Percentiles rank a stretch among this genome's conserved stretches.
Evolutionary conservation across 2,797 vertebrate genomes (phyloP).

Genomic region (Siniperca obscura): DNA sequence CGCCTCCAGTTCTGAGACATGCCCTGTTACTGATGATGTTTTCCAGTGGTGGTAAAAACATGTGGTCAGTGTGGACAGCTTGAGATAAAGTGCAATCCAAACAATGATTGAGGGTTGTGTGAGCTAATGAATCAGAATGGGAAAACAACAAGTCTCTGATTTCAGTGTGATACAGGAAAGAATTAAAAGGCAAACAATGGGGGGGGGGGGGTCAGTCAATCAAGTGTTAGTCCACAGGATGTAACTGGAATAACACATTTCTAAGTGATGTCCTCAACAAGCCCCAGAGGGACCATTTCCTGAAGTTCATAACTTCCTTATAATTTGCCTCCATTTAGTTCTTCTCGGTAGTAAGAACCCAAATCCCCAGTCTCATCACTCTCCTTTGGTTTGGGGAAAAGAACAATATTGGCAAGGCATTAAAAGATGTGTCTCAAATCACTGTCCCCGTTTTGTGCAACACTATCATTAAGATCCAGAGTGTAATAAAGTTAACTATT

Average conservation of each 20-base stretch:
- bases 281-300: slow-evolving; percentile 81
- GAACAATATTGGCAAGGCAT: slow-evolving; percentile 89
- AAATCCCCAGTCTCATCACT: slow-evolving; percentile 87
- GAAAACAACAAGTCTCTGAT: slow-evolving; percentile 62
- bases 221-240: slow-evolving; percentile 76
- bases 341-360: slow-evolving; percentile 80
- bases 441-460: slow-evolving; percentile 89
- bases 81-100: slow-evolving; percentile 60
- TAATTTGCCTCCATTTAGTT: slow-evolving; percentile 86
- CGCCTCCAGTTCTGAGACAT: slow-evolving; percentile 59
- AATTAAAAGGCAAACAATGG: slow-evolving; percentile 65
- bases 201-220: slow-evolving; percentile 62
- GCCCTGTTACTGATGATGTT: slow-evolving; percentile 64
- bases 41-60: slow-evolving; percentile 65
- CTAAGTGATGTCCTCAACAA: slow-evolving; percentile 79
- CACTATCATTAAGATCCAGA: slow-evolving; percentile 88
- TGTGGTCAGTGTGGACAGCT: slow-evolving; percentile 54
- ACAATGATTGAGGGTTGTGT: slow-evolving; percentile 57
- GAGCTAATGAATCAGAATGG: slow-evolving; percentile 63
- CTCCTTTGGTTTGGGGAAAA: slow-evolving; percentile 85
- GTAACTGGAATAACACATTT: slow-evolving; percentile 79
- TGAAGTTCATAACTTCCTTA: slow-evolving; percentile 84
- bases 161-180: slow-evolving; percentile 48
- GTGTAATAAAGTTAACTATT: slow-evolving; percentile 88
- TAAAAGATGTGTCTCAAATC: slow-evolving; percentile 89